Percentiles rank a stretch among this genome's conserved stretches.
Evolutionary conservation across 2,797 vertebrate species (phyloP).

Genomic region (Crypturellus tataupa): DNA sequence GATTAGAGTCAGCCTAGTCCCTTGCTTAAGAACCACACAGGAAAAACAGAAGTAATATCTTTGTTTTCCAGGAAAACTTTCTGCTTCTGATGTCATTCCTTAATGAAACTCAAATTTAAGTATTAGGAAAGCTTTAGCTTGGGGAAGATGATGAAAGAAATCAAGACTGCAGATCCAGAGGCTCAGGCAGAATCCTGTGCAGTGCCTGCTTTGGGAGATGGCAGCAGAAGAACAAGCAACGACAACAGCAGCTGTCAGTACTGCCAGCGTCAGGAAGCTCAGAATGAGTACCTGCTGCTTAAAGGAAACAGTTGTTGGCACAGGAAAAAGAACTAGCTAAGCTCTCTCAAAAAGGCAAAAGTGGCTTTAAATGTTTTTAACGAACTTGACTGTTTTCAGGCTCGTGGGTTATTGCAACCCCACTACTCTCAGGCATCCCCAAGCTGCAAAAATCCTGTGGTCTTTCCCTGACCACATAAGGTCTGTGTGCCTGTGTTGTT

Average conservation of each 20-base stretch:
- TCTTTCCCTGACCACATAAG: neutral
- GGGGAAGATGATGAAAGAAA: neutral
- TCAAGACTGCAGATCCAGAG: neutral
- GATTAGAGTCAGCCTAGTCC: neutral
- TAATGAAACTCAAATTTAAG: neutral
- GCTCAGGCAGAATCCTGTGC: neutral
- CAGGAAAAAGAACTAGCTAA: neutral
- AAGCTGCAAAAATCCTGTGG: neutral
- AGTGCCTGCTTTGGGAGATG: neutral
- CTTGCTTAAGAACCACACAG: neutral
- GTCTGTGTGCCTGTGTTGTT: neutral
- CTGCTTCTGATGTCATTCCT: neutral
- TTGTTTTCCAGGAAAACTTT: neutral
- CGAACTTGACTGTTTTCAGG: neutral
- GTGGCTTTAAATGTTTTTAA: neutral
- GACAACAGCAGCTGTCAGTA: neutral
- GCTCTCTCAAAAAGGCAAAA: neutral
- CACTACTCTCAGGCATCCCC: neutral
- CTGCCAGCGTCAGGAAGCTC: neutral
- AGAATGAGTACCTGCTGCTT: neutral
- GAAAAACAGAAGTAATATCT: neutral
- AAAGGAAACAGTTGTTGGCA: neutral
- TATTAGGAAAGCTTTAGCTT: neutral
- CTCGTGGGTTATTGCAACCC: neutral
- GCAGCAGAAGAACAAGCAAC: neutral